Evolutionary conservation across 2,113 vertebrate species (phyloP).

Genomic region (Bothrops jararaca): DNA sequence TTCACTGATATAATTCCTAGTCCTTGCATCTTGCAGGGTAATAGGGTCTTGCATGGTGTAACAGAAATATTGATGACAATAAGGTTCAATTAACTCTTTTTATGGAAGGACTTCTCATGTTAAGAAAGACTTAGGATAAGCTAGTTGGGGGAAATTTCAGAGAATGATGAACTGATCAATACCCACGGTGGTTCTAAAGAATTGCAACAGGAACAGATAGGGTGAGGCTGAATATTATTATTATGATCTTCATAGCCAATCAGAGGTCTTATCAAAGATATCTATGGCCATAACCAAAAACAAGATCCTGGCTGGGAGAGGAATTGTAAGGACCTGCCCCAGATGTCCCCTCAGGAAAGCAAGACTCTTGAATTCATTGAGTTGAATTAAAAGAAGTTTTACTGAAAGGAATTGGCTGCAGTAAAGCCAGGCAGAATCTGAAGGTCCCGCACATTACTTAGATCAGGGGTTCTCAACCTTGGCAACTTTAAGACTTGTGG

Average conservation of each 20-base stretch:
- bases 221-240: neutral
- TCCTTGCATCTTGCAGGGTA: neutral
- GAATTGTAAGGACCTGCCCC: neutral
- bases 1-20: neutral
- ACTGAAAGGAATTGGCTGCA: neutral
- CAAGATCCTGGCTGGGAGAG: neutral
- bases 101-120: neutral
- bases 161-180: neutral
- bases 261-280: neutral
- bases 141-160: neutral
- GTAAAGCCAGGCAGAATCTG: too few relatives aligned
- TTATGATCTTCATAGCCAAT: neutral
- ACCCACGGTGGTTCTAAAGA: neutral
- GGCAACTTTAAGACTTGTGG: too few relatives aligned
- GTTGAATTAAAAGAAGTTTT: neutral
- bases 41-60: neutral
- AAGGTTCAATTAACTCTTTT: neutral
- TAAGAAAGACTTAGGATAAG: neutral
- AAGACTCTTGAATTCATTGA: too few relatives aligned
- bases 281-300: neutral
- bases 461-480: too few relatives aligned
- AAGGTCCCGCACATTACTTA: too few relatives aligned
- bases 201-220: neutral
- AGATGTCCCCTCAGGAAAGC: too few relatives aligned
- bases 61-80: neutral